phyloP scores from a whole-genome alignment of 2,888 invertebrate genomes.

The Flabesymbios commensalis region DNA sequence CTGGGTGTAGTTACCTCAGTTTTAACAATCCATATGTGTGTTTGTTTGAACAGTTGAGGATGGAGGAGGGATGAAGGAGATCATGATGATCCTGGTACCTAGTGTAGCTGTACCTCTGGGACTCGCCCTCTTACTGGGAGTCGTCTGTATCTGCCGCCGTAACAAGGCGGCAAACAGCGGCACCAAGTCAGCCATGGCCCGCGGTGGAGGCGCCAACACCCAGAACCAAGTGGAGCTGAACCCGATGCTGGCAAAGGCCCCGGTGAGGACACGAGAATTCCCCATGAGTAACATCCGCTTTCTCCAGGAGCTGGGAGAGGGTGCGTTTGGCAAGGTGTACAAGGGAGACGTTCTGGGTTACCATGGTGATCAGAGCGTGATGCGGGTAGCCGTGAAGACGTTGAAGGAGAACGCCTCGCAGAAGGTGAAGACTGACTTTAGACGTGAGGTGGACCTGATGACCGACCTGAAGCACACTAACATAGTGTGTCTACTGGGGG shows the following conservation, averaged over 20 bases:
- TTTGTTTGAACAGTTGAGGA: too few species aligned
- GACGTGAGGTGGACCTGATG: conserved; percentile 91
- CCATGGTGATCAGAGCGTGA: conserved; percentile 71
- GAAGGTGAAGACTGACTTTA: conserved; percentile 89
- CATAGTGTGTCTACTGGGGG: conserved; percentile 92
- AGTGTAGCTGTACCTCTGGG: conserved; percentile 57
- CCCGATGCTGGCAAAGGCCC: conserved; percentile 43
- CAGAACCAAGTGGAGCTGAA: conserved; percentile 45
- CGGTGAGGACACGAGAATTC: conserved; percentile 78
- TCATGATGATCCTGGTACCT: conserved; percentile 68
- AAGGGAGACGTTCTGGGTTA: conserved; percentile 79
- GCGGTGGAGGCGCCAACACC: conserved; percentile 31
- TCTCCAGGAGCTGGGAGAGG: conserved; percentile 57
- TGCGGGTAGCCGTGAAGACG: conserved; percentile 94
- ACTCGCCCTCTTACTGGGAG: conserved; percentile 50
- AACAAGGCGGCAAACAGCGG: conserved; percentile 14
- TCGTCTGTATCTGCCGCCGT: conserved; percentile 55
- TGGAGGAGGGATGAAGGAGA: too few species aligned
- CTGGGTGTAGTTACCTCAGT: too few species aligned
- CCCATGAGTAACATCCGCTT: conserved; percentile 73
- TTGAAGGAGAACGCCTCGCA: conserved; percentile 89
- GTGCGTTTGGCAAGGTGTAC: conserved; percentile 96
- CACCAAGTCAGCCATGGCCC: conserved; percentile 33
- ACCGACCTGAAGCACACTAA: conserved; percentile 93
- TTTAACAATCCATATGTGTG: too few species aligned